Conservation (phyloP, 1,140 invertebrate species). For the Hylaeus anthracinus region DNA sequence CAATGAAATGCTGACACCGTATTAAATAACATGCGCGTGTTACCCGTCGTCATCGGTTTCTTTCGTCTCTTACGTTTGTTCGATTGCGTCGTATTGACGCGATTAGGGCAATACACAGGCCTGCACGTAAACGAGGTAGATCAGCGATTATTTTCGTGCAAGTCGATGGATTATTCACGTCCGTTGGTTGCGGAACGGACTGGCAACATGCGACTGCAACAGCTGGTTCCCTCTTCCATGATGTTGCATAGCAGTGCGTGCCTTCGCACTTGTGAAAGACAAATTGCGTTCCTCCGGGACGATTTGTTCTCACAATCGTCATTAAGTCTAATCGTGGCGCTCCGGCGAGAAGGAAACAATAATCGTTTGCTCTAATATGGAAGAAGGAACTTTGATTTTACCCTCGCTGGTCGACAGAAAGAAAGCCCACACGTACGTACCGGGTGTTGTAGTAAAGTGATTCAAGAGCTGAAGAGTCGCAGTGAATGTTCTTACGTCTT, state of each 20-base stretch:
- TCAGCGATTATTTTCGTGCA: conserved; percentile 58
- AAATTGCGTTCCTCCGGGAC: conserved; percentile 49
- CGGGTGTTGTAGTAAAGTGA: too few relatives aligned
- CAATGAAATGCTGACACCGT: too few relatives aligned
- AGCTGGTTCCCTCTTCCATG: conserved; percentile 52
- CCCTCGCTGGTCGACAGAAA: background rate
- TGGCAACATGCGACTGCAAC: conserved; percentile 58
- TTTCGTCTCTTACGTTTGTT: too few relatives aligned
- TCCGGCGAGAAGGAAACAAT: background rate
- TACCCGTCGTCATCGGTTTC: too few relatives aligned
- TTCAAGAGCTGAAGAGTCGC: too few relatives aligned
- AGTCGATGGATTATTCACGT: conserved; percentile 56
- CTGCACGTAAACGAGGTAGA: conserved; percentile 24
- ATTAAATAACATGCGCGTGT: too few relatives aligned
- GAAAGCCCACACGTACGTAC: too few relatives aligned
- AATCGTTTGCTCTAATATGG: background rate
- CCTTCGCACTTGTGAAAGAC: conserved; percentile 52
- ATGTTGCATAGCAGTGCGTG: conserved; percentile 39
- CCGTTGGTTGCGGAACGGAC: conserved; percentile 40
- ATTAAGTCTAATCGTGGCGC: conserved; percentile 7
- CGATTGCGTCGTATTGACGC: too few relatives aligned
- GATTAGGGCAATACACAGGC: too few relatives aligned
- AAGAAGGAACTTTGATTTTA: conserved; percentile 10
- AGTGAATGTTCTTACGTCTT: too few relatives aligned
- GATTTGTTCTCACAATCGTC: conserved; percentile 40